Evolutionary conservation across 2,113 vertebrate species (phyloP), one percentile per base, ranked within the genome.

Genomic region (Neotoma lepida): DNA sequence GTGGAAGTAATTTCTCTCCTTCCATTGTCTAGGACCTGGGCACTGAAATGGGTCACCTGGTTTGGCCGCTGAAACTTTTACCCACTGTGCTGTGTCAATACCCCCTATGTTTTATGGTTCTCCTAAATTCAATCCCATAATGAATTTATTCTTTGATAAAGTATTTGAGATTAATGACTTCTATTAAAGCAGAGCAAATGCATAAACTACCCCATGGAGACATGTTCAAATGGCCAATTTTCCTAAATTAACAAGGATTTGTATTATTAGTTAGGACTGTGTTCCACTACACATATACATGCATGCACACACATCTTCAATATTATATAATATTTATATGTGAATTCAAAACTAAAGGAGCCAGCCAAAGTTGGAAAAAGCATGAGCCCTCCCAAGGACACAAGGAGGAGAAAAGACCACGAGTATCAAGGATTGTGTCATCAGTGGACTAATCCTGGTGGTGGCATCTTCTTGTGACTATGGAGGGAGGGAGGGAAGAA

Each of bases 141-240:
- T 87, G 44, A 95, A 85, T 90, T 96, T 94, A 87, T 92, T 95
- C 49, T 96, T 94, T 95, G 44, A 64, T 63, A 82, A 94, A 26
- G 44, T 89, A 13, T 84, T 86, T 93, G 68, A 96, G 73, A 86
- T 93, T 92, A 95, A 89, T 80, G 56, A 74, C 35, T 73, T 89
- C 94, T 86, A 94, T 95, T 84, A 95, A 95, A 86, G 58, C 54
- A 95, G 28, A 71, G 13, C 15, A 74, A 88, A 87, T 85, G 2
- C 56, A 77, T 87, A 84, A 68, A 68, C 14, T 70, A 84, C 30
- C 51, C 46, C 91, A 61, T 63, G 84, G 35, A 94, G 90, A 90
- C 28, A 63, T 85, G 93, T 97, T 80, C 74, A 92, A 91, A 95
- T 94, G 54, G 49, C 17, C 15, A 20, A 1, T 89, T 96, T 89